Evolutionary conservation across 2,888 invertebrate genomes (phyloP).

Genomic region (Lumbricus terrestris): DNA sequence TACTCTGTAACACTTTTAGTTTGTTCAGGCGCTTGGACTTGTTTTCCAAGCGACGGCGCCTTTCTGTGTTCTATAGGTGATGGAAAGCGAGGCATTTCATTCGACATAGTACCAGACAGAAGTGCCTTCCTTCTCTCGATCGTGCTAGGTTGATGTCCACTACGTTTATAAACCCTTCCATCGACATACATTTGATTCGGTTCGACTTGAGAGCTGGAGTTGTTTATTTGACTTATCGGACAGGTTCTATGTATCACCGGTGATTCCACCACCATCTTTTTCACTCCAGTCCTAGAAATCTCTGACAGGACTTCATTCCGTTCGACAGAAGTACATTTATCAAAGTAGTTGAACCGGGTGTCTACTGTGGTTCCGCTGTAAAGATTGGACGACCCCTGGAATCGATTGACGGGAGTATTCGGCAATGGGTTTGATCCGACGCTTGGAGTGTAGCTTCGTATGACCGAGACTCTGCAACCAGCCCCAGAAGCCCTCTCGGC

Average conservation of each 20-base stretch:
- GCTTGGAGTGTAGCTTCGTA: not conserved
- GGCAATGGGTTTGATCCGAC: not conserved
- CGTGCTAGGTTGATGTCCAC: not conserved
- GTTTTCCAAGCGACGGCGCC: not conserved
- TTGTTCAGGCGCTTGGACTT: not conserved
- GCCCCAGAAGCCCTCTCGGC: not conserved
- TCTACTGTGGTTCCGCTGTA: not conserved
- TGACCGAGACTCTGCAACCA: not conserved
- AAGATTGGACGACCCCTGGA: not conserved
- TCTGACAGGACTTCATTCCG: not conserved
- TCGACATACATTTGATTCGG: not conserved
- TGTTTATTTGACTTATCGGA: not conserved
- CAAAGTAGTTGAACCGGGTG: not conserved
- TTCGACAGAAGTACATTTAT: too few relatives aligned
- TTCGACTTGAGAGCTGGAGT: not conserved
- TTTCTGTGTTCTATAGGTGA: not conserved
- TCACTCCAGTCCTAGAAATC: not conserved
- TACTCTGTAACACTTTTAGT: not conserved
- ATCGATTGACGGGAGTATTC: not conserved
- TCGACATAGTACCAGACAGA: not conserved
- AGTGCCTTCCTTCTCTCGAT: not conserved
- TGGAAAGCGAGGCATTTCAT: not conserved
- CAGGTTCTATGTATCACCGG: not conserved
- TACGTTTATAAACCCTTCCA: too few relatives aligned
- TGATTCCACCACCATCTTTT: not conserved